Evolutionary conservation across 2,113 vertebrate species (phyloP), one percentile per base, ranked within the genome.

Genomic region (Telmatochromis sp.): DNA sequence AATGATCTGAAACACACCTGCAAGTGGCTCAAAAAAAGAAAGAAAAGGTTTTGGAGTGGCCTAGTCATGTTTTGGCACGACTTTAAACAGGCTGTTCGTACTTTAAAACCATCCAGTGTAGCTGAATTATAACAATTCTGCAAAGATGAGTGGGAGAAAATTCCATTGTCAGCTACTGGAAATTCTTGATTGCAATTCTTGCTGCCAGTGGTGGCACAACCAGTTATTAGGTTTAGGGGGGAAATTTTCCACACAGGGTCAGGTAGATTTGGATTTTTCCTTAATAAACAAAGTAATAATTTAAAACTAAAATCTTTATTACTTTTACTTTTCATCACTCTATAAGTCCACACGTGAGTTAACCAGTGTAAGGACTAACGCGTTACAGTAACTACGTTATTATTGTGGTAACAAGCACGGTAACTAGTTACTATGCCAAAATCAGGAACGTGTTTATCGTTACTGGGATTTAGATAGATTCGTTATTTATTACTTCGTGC

Each of bases 81-180:
- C 7, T 2, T 65, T 37, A 65, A 65, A 37, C 60, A 21, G 60
- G 19, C 19, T 37, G 33, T 37, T 65, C 0, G 4, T 37, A n/a
- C 60, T 13, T 37, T 37, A 68, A 68, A 65, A 8, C 33, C 19
- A 1, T 13, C 19, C 1, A 21, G 11, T 37, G 33, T 68, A 21
- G 60, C 33, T 68, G 60, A 68, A 37, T 37, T 68, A 68, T 37
- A 68, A 68, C 33, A 68, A 37, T 21, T 21, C 60, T 68, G 60
- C 60, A 37, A 21, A 37, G 11, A 68, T 21, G 33, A 68, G 19
- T 37, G 60, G 60, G 19, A n/a, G 19, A 21, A 37, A 21, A 37
- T 37, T 68, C 10, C 19, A 37, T 37, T 68, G 33, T 37, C 33
- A 21, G 7, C 19, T 68, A 37, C n/a, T 37, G 33, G 19, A 37